These are phyloP conservation scores for Endomychus coccineus DNA, from an alignment of 2,888 invertebrate species.

Conservation along the genomic window DNA sequence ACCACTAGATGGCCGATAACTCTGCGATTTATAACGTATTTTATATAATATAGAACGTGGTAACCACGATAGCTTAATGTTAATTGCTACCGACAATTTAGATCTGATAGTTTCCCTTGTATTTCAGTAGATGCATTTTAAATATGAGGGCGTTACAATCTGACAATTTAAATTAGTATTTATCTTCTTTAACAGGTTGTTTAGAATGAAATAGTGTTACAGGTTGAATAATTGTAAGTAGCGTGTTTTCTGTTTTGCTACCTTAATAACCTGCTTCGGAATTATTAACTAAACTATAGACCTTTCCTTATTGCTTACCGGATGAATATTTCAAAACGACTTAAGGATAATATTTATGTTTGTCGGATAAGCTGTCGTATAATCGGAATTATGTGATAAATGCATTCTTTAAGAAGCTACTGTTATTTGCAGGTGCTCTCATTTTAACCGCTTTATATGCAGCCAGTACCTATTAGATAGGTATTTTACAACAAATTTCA, in stretches of 20 bases:
- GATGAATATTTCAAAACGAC: too few species aligned
- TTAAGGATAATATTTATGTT: too few species aligned
- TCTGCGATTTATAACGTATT: slow-evolving; percentile 34
- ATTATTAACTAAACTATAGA: slow-evolving; percentile 32
- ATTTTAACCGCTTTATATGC: too few species aligned
- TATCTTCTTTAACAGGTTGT: slow-evolving; percentile 15
- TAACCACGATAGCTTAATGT: slow-evolving; percentile 25
- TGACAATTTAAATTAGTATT: slow-evolving; percentile 32
- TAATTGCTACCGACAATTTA: slow-evolving; percentile 30
- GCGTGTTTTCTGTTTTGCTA: too few species aligned
- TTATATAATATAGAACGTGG: slow-evolving; percentile 34
- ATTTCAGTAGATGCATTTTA: slow-evolving; percentile 30
- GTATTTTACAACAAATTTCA: too few species aligned
- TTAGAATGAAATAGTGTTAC: slow-evolving; percentile 5
- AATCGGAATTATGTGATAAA: too few species aligned
- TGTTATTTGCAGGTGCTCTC: too few species aligned
- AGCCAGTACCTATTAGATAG: too few species aligned
- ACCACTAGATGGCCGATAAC: slow-evolving; percentile 33
- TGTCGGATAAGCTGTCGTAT: too few species aligned
- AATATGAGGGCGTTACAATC: slow-evolving; percentile 28
- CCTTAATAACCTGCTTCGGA: slow-evolving; percentile 24
- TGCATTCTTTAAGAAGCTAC: too few species aligned
- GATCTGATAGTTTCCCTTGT: slow-evolving; percentile 24
- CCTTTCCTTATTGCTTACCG: slow-evolving; percentile 29
- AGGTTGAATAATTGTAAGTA: slow-evolving; percentile 23